These are phyloP conservation scores for Apistogramma diplotaenia DNA, from an alignment of 2,113 vertebrate genomes.

Conservation along the genomic window DNA sequence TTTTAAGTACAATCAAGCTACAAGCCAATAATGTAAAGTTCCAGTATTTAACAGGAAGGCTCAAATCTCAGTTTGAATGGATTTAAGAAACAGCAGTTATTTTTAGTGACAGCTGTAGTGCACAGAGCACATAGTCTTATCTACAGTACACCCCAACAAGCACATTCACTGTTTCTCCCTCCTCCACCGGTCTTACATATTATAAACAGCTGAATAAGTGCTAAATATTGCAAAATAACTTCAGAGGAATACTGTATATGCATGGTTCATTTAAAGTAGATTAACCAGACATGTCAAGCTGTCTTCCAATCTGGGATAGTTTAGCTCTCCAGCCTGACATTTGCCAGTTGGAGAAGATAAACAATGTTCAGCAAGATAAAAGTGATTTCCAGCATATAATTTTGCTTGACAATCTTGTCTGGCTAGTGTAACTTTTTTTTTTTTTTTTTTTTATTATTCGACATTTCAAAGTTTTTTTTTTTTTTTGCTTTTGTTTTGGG, in stretches of 20 bases:
- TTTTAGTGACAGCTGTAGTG: conserved; percentile 23
- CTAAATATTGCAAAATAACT: conserved; percentile 20
- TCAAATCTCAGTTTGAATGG: neutral
- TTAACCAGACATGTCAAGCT: conserved; percentile 14
- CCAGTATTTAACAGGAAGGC: neutral
- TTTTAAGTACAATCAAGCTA: neutral
- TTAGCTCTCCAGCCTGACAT: conserved; percentile 30
- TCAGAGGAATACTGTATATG: neutral
- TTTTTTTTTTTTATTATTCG: conserved; percentile 49
- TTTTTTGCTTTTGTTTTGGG: too few species aligned
- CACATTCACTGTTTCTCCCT: conserved; percentile 3
- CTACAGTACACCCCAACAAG: neutral
- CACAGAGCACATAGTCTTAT: conserved; percentile 11
- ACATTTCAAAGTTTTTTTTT: conserved; percentile 68
- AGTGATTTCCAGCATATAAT: conserved; percentile 49
- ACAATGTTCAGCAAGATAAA: conserved; percentile 47
- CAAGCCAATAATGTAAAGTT: neutral
- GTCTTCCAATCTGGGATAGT: conserved; percentile 23
- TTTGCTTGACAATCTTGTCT: conserved; percentile 49
- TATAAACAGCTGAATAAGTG: conserved; percentile 13
- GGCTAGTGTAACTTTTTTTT: conserved; percentile 42
- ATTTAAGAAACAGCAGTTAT: conserved; percentile 11
- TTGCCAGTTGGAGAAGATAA: conserved; percentile 44
- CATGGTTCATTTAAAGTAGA: conserved; percentile 39
- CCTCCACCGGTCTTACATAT: neutral